Percentiles rank a stretch among this genome's conserved stretches.
Conservation (phyloP, 2,888 invertebrate genomes). For the Elegia similella region DNA sequence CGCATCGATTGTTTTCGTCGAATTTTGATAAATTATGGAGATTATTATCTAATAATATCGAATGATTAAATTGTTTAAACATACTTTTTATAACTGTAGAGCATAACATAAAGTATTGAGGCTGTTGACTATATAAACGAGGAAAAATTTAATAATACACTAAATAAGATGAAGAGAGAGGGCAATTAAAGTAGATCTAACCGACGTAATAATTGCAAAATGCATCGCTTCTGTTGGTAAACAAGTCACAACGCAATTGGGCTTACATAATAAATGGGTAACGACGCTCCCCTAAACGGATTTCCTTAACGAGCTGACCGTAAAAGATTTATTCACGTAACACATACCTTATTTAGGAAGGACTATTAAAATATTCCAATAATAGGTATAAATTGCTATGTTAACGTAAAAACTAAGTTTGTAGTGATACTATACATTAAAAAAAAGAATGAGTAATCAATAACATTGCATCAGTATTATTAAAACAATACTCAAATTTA, state of each 20-base stretch:
- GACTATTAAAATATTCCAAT: neutral
- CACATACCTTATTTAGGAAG: slow-evolving; percentile 7
- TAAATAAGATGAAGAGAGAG: slow-evolving; percentile 19
- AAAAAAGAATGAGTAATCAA: neutral
- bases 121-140: neutral
- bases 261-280: slow-evolving; percentile 44
- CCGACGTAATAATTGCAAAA: slow-evolving; percentile 40
- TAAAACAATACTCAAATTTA: slow-evolving; percentile 27
- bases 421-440: neutral
- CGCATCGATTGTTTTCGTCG: neutral
- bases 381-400: neutral
- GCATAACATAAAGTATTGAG: neutral
- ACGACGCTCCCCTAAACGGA: slow-evolving; percentile 49
- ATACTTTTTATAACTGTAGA: neutral
- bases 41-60: neutral
- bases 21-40: neutral
- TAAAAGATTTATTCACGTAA: slow-evolving; percentile 27
- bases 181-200: slow-evolving; percentile 25
- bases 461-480: slow-evolving; percentile 32
- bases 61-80: neutral
- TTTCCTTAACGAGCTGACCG: slow-evolving; percentile 49
- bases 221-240: slow-evolving; percentile 29
- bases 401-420: neutral
- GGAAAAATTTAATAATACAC: neutral
- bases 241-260: slow-evolving; percentile 28